Conservation (phyloP, 2,888 invertebrate genomes). For the Eupithecia exiguata region DNA sequence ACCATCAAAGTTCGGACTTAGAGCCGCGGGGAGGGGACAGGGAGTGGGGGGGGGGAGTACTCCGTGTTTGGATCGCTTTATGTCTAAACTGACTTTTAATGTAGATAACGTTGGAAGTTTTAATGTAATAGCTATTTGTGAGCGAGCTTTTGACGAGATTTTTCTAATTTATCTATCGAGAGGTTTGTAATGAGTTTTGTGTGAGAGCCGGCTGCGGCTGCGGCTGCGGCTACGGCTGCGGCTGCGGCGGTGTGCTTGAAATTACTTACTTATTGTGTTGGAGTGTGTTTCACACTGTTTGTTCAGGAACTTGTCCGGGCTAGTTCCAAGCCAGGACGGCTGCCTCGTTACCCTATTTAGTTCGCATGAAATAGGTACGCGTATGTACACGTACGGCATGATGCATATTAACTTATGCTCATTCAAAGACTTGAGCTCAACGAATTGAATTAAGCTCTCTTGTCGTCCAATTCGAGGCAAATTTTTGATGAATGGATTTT, state of each 20-base stretch:
- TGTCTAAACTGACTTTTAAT: constrained; percentile 77
- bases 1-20: constrained; percentile 73
- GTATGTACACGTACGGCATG: too few species aligned
- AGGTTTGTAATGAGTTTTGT: constrained; percentile 43
- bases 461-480: not conserved
- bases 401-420: constrained; percentile 5
- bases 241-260: not conserved
- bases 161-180: constrained; percentile 44
- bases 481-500: not conserved
- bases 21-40: constrained; percentile 37
- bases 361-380: constrained; percentile 8
- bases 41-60: constrained; percentile 37
- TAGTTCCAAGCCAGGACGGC: not conserved
- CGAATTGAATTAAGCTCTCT: not conserved
- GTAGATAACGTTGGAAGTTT: constrained; percentile 65
- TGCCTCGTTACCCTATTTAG: not conserved
- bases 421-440: not conserved
- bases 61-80: constrained; percentile 64
- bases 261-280: constrained; percentile 4
- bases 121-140: constrained; percentile 62
- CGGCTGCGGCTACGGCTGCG: constrained; percentile 14
- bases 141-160: constrained; percentile 48
- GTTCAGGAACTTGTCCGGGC: not conserved
- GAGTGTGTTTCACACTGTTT: not conserved
- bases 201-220: constrained; percentile 33